Evolutionary conservation across 2,113 vertebrate genomes (phyloP), one percentile per base, ranked within the genome.

Genomic region (Suncus etruscus): DNA sequence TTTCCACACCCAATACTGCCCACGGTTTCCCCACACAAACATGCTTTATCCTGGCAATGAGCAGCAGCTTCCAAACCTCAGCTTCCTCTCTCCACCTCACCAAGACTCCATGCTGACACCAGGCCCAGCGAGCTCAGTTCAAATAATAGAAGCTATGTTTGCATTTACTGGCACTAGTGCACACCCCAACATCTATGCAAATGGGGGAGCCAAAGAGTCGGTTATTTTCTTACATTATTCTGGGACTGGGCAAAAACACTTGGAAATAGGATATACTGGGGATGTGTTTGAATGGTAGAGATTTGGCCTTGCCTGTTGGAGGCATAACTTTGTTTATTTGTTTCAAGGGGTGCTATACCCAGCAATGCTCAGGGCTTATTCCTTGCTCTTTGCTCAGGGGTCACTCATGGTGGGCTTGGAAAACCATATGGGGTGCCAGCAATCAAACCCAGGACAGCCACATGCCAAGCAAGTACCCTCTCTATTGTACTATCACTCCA

Each of bases 1-100:
- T 96, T 93, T 97, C 96, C 87, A 76, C 95, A 94, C 94, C 96
- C 96, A 94, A 80, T 89, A 91, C 95, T 97, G 96, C 97, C 96
- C 91, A 97, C 90, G 89, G 61, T 61, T 51, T 86, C 94, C 89
- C 89, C 95, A 88, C 77, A 74, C 87, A 80, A 61, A 76, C 88
- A 91, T 72, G 86, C 90, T 93, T 94, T 91, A 81, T 94, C 27
- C 18, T 24, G 97, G 92, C 87, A 76, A 79, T 22, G 32, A 83
- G 82, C 96, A 93, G 20, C 93, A 74, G 89, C 83, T 96, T 76
- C 72, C 86, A 94, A 91, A 82, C 73, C 80, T 87, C 93, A 70
- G 32, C 31, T 97, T 92, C 89, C 75, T 95, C 89, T 61, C 89
- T 73, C 86, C 94, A 27, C 88, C 20, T 79, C n/a, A 84, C 87